phyloP scores from a whole-genome alignment of 2,113 vertebrate genomes.

The Pelusios castaneus region DNA sequence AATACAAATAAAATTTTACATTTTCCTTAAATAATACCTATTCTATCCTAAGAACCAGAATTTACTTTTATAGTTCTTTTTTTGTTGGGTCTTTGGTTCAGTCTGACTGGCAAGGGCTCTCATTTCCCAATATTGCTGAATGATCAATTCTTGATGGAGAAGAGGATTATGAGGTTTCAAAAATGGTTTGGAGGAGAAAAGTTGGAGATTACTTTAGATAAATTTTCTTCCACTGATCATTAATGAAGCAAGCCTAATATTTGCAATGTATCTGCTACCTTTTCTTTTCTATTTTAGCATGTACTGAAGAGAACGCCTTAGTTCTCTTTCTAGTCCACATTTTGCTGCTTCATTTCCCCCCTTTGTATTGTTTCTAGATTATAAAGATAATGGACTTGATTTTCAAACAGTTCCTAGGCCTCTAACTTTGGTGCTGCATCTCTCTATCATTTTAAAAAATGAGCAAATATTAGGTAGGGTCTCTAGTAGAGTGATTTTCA shows the following conservation, averaged over 20 bases:
- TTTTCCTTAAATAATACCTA: background rate
- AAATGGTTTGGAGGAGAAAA: background rate
- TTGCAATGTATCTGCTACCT: background rate
- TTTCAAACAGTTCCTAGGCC: background rate
- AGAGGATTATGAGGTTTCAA: background rate
- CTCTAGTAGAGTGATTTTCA: background rate
- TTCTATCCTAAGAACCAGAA: background rate
- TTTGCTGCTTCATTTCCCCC: background rate
- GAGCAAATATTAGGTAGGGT: background rate
- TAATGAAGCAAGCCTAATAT: background rate
- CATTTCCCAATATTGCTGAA: background rate
- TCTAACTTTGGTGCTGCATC: background rate
- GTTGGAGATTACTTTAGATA: background rate
- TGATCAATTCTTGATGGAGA: background rate
- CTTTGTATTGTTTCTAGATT: background rate
- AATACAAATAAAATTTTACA: background rate
- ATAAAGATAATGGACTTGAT: background rate
- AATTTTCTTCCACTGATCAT: background rate
- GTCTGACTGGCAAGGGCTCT: background rate
- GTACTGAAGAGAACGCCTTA: background rate
- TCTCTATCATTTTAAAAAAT: background rate
- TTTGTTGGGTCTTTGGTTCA: background rate
- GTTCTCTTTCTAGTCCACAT: background rate
- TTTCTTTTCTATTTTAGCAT: background rate
- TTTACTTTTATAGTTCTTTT: background rate